Conservation (phyloP, 2,888 invertebrate genomes). For the Lingula anatina region DNA sequence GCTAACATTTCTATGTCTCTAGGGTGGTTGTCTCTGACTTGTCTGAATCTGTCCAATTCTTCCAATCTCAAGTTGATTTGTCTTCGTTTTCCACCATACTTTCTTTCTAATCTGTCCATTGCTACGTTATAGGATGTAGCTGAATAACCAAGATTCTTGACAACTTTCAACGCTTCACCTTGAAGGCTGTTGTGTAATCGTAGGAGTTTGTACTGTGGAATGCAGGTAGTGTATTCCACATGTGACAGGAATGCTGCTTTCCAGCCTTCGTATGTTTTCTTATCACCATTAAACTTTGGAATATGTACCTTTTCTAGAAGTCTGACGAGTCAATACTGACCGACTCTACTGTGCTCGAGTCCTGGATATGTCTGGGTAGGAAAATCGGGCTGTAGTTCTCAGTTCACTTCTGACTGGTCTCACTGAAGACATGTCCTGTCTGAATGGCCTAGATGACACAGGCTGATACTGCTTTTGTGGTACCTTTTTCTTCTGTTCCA, state of each 20-base stretch:
- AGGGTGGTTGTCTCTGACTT: neutral
- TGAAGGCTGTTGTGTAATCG: constrained; percentile 5
- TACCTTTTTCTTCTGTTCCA: too few species aligned
- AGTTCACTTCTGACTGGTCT: too few species aligned
- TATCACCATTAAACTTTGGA: neutral
- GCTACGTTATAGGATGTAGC: constrained; percentile 9
- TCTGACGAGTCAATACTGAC: too few species aligned
- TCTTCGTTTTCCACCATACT: constrained; percentile 6
- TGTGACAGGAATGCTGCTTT: constrained; percentile 9
- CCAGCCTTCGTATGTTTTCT: constrained; percentile 3
- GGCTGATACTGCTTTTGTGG: too few species aligned
- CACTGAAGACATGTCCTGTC: too few species aligned
- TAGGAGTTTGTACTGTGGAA: constrained; percentile 11
- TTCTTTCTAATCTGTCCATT: constrained; percentile 7
- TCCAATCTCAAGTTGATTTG: constrained; percentile 3
- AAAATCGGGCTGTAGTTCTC: too few species aligned
- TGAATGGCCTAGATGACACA: too few species aligned
- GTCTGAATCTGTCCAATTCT: constrained; percentile 7
- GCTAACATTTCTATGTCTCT: constrained; percentile 8
- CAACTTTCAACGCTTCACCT: constrained; percentile 4
- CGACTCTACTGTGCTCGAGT: too few species aligned
- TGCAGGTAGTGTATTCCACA: constrained; percentile 4
- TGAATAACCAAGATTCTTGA: constrained; percentile 8
- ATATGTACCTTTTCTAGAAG: too few species aligned
- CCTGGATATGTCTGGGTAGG: too few species aligned